Base-by-base conservation (phyloP, 2,888 invertebrate species). In the Netelia melanura region DNA sequence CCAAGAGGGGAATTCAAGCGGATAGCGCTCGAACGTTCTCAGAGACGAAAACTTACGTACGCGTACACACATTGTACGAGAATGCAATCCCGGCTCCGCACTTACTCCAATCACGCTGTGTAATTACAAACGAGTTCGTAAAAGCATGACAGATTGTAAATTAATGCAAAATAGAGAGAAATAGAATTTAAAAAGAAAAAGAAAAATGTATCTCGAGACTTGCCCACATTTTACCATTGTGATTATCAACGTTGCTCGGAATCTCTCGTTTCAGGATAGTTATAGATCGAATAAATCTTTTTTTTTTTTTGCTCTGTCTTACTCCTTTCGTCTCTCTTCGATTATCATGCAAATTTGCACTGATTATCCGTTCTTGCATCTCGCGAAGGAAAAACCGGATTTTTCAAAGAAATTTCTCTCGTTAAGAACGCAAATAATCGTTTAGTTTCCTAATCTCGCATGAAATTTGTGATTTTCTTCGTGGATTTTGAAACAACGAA, bases 1-100 rank as follows among this genome's bases (percentile, higher is more conserved):
- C 52, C 17, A 21, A 83, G 44, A 67, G 72, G 30, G 67, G 61
- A 78, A 83, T 74, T 67, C 61, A 78, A 67, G 52, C 71, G 61
- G 54, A 52, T 67, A 72, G 62, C 58, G n/a, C 44, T 43, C 65
- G 17, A 38, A 8, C 43, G 65, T 43, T 68, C 67, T 80, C 58
- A 48, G 44, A 48, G 54, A 58, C 43, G 54, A 17, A 68, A 76
- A 38, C 81, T 56, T 44, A 65, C 48, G 70, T 76, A n/a, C 48
- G 30, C 43, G 10, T 54, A 68, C n/a, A 43, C 48, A 70, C 54
- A 77, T 68, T 58, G 38, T 38, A 67, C 3, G 10, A 62, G n/a
- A 70, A 54, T 71, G 38, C 52, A 78, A 70, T 71, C 71, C 25
- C 44, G 21, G 17, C 65, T 2, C 10, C 77, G 58, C 58, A 61